Percentiles rank a stretch among this genome's conserved stretches.
phyloP scores from a whole-genome alignment of 2,888 invertebrate genomes.

The Boloria euphrosyne region DNA sequence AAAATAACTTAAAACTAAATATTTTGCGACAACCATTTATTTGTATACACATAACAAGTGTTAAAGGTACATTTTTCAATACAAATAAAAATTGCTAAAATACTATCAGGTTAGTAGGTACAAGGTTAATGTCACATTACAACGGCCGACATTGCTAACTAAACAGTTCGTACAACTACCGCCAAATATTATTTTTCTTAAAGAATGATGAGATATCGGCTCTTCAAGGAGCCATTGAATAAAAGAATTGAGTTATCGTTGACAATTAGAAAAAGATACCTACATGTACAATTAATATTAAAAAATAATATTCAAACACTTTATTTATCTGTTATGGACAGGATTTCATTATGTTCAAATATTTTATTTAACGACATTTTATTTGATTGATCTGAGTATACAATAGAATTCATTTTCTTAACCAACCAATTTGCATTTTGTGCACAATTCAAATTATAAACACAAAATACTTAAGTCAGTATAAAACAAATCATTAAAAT shows the following conservation, averaged over 20 bases:
- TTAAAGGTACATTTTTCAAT: conserved; percentile 22
- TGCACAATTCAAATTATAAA: conserved; percentile 11
- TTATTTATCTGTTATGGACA: too few species aligned
- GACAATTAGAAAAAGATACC: too few species aligned
- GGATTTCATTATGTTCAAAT: too few species aligned
- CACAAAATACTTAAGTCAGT: neutral
- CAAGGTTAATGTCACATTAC: conserved; percentile 19
- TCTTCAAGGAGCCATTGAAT: too few species aligned
- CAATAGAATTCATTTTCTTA: neutral
- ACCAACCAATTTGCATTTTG: conserved; percentile 2
- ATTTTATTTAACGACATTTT: too few species aligned
- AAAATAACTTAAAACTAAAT: conserved; percentile 53
- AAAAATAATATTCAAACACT: too few species aligned
- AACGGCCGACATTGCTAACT: neutral
- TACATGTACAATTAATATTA: too few species aligned
- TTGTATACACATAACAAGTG: conserved; percentile 12
- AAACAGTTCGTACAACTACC: conserved; percentile 22
- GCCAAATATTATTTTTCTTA: conserved; percentile 22
- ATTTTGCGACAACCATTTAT: conserved; percentile 55
- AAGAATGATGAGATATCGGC: too few species aligned
- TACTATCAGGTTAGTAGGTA: conserved; percentile 33
- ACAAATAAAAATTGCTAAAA: conserved; percentile 25
- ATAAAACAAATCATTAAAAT: too few species aligned
- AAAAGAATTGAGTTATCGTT: too few species aligned
- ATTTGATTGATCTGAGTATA: too few species aligned